Conservation (phyloP, 2,888 invertebrate species). For the Sipunculus nudus region DNA sequence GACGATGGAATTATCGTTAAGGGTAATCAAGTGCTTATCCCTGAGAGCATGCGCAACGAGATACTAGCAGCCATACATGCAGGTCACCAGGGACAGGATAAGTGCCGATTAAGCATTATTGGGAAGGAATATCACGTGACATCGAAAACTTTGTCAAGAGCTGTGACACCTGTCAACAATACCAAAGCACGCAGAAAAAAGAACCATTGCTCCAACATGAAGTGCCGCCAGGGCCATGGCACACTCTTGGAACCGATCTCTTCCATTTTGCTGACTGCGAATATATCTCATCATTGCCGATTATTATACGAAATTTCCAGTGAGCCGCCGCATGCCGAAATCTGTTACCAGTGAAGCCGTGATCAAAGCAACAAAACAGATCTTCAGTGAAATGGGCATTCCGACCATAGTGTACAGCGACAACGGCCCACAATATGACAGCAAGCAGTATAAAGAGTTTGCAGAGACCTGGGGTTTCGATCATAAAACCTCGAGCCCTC, state of each 20-base stretch:
- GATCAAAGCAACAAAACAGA: not conserved
- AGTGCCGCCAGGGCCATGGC: conserved; percentile 21
- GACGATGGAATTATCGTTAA: conserved; percentile 31
- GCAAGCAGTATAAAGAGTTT: not conserved
- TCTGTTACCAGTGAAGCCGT: not conserved
- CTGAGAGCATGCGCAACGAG: conserved; percentile 4
- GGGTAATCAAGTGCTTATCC: conserved; percentile 23
- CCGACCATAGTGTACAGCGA: not conserved
- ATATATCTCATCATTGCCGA: not conserved
- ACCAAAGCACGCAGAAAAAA: conserved; percentile 10
- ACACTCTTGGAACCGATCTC: conserved; percentile 21
- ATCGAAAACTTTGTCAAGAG: conserved; percentile 11
- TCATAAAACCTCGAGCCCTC: no score
- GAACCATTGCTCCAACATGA: conserved; percentile 16
- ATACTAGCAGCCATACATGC: conserved; percentile 22
- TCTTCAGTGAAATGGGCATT: conserved; percentile 6
- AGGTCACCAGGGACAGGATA: conserved; percentile 18
- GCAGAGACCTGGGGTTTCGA: no score
- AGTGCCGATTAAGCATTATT: conserved; percentile 20
- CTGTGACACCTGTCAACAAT: conserved; percentile 18
- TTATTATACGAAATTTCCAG: conserved; percentile 6
- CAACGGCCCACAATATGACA: conserved; percentile 5
- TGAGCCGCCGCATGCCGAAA: not conserved
- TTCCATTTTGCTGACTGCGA: conserved; percentile 16
- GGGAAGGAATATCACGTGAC: conserved; percentile 26